A percentile compares a stretch with the other conserved stretches of the same genome.
These are phyloP conservation scores for Torymus auratus DNA, from an alignment of 2,888 invertebrate genomes.

Conservation along the genomic window DNA sequence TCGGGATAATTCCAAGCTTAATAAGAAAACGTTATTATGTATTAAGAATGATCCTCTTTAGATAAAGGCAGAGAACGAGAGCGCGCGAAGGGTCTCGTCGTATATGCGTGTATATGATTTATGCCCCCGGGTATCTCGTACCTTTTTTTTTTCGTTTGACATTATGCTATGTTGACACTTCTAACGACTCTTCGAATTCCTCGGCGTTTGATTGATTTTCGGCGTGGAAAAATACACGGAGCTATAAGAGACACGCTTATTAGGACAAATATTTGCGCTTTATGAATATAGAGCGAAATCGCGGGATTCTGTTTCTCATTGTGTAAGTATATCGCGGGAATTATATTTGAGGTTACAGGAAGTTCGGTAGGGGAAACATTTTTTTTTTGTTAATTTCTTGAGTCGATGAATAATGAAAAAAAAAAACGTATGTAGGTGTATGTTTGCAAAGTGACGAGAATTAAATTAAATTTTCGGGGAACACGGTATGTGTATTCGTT, in stretches of 20 bases:
- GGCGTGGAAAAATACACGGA: too few relatives aligned
- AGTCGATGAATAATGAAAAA: too few relatives aligned
- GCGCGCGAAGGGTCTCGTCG: too few relatives aligned
- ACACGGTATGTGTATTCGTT: too few relatives aligned
- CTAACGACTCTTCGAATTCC: slow-evolving; percentile 44
- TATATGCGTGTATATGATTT: slow-evolving; percentile 56
- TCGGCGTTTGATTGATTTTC: slow-evolving; percentile 50
- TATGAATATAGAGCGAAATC: slow-evolving; percentile 32
- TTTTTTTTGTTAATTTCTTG: too few relatives aligned
- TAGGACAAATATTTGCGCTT: slow-evolving; percentile 38
- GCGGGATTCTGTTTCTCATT: background rate
- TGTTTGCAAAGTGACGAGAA: too few relatives aligned
- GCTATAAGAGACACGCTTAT: slow-evolving; percentile 1
- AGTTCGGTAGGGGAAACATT: too few relatives aligned
- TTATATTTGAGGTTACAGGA: too few relatives aligned
- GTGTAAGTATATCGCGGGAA: too few relatives aligned
- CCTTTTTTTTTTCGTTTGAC: slow-evolving; percentile 8
- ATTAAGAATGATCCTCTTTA: slow-evolving; percentile 62
- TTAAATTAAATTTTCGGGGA: too few relatives aligned
- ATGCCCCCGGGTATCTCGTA: slow-evolving; percentile 46
- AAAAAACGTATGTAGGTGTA: too few relatives aligned
- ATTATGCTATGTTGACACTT: slow-evolving; percentile 46
- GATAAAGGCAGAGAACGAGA: slow-evolving; percentile 55
- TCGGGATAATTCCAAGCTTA: slow-evolving; percentile 58
- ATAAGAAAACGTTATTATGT: slow-evolving; percentile 63